These are phyloP conservation scores for Rhynchotus rufescens DNA, from an alignment of 2,797 vertebrate genomes.

Conservation along the genomic window DNA sequence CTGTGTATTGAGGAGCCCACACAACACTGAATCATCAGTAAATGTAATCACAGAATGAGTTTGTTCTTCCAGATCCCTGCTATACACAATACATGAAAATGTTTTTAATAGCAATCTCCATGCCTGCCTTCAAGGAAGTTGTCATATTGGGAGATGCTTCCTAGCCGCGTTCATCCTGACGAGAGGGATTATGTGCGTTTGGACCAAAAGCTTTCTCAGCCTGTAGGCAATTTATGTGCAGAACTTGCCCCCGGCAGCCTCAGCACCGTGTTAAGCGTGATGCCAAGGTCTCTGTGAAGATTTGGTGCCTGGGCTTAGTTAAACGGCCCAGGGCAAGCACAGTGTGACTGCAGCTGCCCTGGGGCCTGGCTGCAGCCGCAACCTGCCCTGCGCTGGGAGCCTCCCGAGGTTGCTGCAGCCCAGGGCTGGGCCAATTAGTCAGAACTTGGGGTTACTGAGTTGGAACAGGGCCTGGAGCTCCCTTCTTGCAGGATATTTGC, in stretches of 20 bases:
- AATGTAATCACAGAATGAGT: slow-evolving; percentile 15
- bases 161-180: not conserved
- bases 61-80: slow-evolving; percentile 26
- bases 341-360: accelerated
- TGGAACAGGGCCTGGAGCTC: not conserved
- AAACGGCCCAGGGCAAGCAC: not conserved
- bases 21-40: slow-evolving; percentile 61
- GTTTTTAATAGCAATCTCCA: not conserved
- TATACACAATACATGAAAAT: slow-evolving; percentile 6
- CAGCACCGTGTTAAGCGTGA: not conserved
- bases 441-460: not conserved
- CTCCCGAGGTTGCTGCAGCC: not conserved
- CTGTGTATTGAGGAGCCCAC: slow-evolving; percentile 32
- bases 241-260: not conserved
- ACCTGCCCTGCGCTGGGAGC: not conserved
- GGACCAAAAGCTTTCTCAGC: not conserved
- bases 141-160: not conserved
- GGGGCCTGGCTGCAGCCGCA: too few relatives aligned
- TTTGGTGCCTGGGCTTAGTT: not conserved
- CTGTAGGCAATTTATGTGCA: not conserved
- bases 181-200: not conserved
- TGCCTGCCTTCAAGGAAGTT: not conserved
- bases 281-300: not conserved
- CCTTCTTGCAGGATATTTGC: not conserved
- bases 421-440: not conserved